Conservation (phyloP, 1,140 invertebrate species). For the Eriosoma lanigerum region DNA sequence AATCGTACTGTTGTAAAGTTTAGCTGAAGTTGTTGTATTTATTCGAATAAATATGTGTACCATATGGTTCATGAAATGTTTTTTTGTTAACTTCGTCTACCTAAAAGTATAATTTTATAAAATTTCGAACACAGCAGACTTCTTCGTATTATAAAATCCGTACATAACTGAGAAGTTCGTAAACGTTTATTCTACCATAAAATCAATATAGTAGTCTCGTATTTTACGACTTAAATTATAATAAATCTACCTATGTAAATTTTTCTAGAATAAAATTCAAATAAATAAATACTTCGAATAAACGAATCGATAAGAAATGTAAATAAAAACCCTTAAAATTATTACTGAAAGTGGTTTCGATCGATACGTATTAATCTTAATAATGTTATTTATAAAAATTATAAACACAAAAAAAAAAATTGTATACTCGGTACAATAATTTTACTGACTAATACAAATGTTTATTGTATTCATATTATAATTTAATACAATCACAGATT, state of each 20-base stretch:
- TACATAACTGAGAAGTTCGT: not conserved
- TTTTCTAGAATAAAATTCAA: conserved; percentile 1
- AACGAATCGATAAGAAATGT: conserved; percentile 9
- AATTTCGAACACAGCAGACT: not conserved
- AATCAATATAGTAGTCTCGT: conserved; percentile 32
- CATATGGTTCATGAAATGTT: not conserved
- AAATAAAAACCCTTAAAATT: not conserved
- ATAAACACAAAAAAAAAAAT: not conserved
- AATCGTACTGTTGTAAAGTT: too few relatives aligned
- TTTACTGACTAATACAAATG: too few relatives aligned
- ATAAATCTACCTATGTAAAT: conserved; percentile 38
- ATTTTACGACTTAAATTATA: conserved; percentile 31
- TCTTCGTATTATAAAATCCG: not conserved
- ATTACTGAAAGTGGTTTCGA: not conserved
- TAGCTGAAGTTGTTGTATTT: not conserved
- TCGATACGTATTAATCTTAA: not conserved
- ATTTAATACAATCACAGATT: too few relatives aligned
- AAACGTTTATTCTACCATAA: not conserved
- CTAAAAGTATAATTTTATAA: not conserved
- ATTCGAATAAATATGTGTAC: not conserved
- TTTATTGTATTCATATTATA: too few relatives aligned
- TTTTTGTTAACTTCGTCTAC: not conserved
- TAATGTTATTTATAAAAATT: not conserved
- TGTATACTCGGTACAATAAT: too few relatives aligned
- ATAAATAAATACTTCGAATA: conserved; percentile 36